Conservation (phyloP, 2,113 vertebrate genomes). For the Pongo pygmaeus region DNA sequence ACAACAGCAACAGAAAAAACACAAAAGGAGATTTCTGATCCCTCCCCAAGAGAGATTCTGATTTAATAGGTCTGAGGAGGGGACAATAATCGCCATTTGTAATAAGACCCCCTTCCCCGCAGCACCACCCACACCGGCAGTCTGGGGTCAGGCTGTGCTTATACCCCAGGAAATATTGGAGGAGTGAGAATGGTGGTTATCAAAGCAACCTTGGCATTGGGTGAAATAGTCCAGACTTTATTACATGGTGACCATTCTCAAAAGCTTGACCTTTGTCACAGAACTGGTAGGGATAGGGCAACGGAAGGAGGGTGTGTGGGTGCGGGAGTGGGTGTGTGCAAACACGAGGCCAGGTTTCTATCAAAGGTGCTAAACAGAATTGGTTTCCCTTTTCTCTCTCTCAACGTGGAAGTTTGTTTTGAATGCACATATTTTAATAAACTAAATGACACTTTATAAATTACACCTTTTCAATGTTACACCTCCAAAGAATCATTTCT, state of each 20-base stretch:
- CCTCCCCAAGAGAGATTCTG: background rate
- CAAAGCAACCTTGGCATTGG: background rate
- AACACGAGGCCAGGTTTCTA: rapidly evolving
- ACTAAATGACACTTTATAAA: background rate
- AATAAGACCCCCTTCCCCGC: background rate
- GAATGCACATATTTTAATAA: background rate
- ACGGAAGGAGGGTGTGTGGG: background rate
- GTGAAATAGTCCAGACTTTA: background rate
- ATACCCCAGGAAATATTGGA: background rate
- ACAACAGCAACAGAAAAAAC: background rate
- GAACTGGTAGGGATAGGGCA: background rate
- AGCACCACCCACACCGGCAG: rapidly evolving
- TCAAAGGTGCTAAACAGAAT: background rate
- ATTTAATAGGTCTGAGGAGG: background rate
- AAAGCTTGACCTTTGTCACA: background rate
- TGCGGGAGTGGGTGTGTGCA: background rate
- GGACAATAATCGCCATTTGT: background rate
- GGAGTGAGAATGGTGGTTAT: background rate
- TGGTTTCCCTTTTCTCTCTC: background rate
- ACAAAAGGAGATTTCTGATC: background rate
- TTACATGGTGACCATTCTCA: background rate
- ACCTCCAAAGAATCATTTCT: background rate
- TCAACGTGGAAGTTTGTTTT: background rate
- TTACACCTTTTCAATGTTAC: background rate
- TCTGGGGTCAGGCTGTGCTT: background rate